These are phyloP conservation scores for Melanotaenia boesemani DNA, from an alignment of 2,797 vertebrate genomes.

Conservation along the genomic window DNA sequence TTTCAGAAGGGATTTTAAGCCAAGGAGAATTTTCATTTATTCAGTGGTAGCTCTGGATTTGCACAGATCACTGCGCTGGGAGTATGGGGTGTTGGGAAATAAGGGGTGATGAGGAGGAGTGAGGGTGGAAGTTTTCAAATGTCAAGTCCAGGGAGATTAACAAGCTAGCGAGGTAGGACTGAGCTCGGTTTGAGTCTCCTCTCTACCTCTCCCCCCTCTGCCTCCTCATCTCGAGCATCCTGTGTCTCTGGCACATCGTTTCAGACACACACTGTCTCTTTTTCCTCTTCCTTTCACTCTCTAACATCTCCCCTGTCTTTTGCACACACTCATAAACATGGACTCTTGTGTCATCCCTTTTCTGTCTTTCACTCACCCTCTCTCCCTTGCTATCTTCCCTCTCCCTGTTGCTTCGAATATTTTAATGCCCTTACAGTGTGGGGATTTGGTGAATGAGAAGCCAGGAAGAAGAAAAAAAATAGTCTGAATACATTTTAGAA, in stretches of 20 bases:
- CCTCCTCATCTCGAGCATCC: slow-evolving; percentile 40
- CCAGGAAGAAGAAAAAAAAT: slow-evolving; percentile 9
- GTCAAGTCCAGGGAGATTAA: slow-evolving; percentile 77
- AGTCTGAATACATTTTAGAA: slow-evolving; percentile 63
- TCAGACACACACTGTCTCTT: slow-evolving; percentile 20
- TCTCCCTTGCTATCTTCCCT: slow-evolving; percentile 13
- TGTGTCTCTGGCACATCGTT: slow-evolving; percentile 20
- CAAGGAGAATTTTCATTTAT: slow-evolving; percentile 67
- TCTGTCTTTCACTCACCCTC: slow-evolving; percentile 21
- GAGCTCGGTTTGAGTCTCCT: slow-evolving; percentile 37
- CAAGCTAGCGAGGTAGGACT: slow-evolving; percentile 57
- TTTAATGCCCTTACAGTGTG: slow-evolving; percentile 65
- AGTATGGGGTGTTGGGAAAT: slow-evolving; percentile 21
- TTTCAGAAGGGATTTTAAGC: slow-evolving; percentile 69
- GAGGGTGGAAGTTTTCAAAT: slow-evolving; percentile 71
- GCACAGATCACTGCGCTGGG: slow-evolving; percentile 62
- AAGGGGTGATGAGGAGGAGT: slow-evolving; percentile 18
- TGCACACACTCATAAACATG: slow-evolving; percentile 37
- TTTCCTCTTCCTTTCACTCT: slow-evolving; percentile 21
- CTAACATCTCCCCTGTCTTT: slow-evolving; percentile 38
- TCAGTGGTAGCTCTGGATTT: slow-evolving; percentile 62
- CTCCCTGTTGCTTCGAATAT: slow-evolving; percentile 36
- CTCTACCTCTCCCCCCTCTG: slow-evolving; percentile 25
- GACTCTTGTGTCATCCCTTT: slow-evolving; percentile 36
- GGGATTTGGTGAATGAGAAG: slow-evolving; percentile 68